Evolutionary conservation across 2,797 vertebrate genomes (phyloP).

Genomic region (Molossus alvarezi): DNA sequence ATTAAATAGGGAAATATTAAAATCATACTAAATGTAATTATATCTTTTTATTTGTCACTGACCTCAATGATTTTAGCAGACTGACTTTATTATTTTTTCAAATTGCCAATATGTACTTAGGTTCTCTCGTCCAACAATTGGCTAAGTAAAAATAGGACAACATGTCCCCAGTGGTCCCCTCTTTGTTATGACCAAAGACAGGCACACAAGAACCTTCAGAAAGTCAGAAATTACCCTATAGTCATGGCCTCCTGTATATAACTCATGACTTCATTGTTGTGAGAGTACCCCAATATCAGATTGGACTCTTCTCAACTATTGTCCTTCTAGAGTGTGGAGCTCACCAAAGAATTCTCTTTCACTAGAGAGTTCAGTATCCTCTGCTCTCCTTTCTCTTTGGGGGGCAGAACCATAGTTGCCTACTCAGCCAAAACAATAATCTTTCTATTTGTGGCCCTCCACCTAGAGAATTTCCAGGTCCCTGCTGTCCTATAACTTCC

Average conservation of each 20-base stretch:
- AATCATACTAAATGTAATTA: not conserved
- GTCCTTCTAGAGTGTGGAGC: not conserved
- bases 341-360: not conserved
- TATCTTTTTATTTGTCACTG: not conserved
- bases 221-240: not conserved
- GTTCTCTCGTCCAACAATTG: not conserved
- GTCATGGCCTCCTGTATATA: not conserved
- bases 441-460: not conserved
- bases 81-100: not conserved
- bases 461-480: not conserved
- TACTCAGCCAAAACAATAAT: not conserved
- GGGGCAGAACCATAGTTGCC: not conserved
- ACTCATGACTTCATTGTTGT: not conserved
- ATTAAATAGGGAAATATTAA: constrained; percentile 31
- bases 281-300: not conserved
- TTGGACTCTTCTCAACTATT: not conserved
- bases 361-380: not conserved
- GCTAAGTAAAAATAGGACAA: not conserved
- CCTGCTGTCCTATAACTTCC: not conserved
- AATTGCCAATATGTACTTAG: not conserved
- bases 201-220: not conserved
- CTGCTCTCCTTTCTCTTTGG: not conserved
- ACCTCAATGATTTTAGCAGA: not conserved
- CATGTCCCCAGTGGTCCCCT: not conserved
- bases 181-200: not conserved